Conservation (phyloP, 2,797 vertebrate genomes). For the Sebastes elongatus region DNA sequence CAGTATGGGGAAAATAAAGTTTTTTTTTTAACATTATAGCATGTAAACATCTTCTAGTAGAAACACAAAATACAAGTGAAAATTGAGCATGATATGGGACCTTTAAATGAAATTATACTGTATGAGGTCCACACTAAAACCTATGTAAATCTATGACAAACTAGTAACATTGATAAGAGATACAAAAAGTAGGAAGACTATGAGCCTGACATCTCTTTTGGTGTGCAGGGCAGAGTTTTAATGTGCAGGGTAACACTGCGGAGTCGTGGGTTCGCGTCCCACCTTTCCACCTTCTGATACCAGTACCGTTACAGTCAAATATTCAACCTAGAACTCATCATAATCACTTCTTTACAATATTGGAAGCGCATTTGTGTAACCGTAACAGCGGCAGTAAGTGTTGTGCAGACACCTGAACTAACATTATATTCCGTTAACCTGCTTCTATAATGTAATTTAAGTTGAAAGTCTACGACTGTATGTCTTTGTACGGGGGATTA, state of each 20-base stretch:
- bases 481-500: background rate
- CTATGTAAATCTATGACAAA: background rate
- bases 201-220: background rate
- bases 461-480: accelerated
- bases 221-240: background rate
- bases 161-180: background rate
- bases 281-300: background rate
- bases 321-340: background rate
- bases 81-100: too few relatives aligned
- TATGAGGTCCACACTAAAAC: background rate
- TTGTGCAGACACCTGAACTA: background rate
- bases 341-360: background rate
- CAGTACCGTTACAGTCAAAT: background rate
- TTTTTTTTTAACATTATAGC: too few relatives aligned
- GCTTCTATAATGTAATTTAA: too few relatives aligned
- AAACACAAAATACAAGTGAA: too few relatives aligned
- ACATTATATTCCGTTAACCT: accelerated
- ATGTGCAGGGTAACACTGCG: background rate
- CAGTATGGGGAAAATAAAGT: too few relatives aligned
- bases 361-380: too few relatives aligned
- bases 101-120: background rate
- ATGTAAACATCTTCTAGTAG: too few relatives aligned
- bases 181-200: background rate
- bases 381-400: background rate
- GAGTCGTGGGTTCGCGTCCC: background rate